Evolutionary conservation across 2,113 vertebrate genomes (phyloP), one percentile per base, ranked within the genome.

Genomic region (Hucho hucho): DNA sequence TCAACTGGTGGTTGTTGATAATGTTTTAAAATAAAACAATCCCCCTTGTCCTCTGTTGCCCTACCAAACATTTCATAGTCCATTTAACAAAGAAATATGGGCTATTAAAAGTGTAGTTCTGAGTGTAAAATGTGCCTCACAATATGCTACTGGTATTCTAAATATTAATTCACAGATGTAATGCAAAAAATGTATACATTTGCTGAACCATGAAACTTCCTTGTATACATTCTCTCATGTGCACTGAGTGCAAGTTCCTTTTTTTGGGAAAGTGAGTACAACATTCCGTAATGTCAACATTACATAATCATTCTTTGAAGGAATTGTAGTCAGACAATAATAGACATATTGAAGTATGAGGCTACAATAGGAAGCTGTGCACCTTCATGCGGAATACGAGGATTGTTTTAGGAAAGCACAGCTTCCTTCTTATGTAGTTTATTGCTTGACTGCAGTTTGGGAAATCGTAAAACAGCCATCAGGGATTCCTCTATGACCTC

Each of bases 401-500:
- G 83, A 91, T 81, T 89, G 64, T 92, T 93, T 91, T 59, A 86
- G 91, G 90, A 92, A 93, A 93, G 85, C 87, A 93, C 92, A 90
- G 63, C 87, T 93, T 92, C 93, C 92, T 87, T 70, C 77, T 91
- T 43, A 47, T 13, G 59, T 70, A 53, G 66, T 14, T 12, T 66
- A 67, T 49, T 70, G 32, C 74, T 63, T 76, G 56, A 13, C 16
- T 73, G 26, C 53, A 76, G 53, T 79, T 80, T 84, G 83, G 80
- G 81, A 83, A 86, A 87, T 87, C 88, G 29, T 71, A 72, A 76
- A 25, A 37, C 6, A 75, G 63, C 70, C 16, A 80, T 56, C 2
- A 64, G 28, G 53, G 59, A 14, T 68, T 73, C 59, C 68, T 76
- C 69, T 14, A 25, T 24, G 4, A 20, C 79, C 68, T 74, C n/a